A percentile compares a stretch with the other conserved stretches of the same genome.
Conservation (phyloP, 2,113 vertebrate genomes). For the Antigone vipio region DNA sequence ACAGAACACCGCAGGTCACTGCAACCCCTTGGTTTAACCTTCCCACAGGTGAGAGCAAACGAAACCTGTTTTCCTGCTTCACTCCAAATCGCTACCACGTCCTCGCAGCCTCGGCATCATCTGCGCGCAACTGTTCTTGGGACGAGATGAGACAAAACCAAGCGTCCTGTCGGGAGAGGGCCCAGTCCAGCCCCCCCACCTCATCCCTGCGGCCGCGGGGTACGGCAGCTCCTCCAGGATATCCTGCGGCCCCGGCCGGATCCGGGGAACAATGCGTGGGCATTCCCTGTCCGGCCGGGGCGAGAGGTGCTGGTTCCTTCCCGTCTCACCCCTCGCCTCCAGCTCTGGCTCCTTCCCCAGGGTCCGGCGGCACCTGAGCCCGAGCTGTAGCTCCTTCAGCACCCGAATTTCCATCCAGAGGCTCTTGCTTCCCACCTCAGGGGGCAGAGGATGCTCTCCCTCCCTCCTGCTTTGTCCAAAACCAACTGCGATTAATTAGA, state of each 20-base stretch:
- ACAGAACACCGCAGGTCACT: background rate
- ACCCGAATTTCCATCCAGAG: background rate
- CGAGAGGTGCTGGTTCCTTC: background rate
- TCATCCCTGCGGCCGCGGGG: background rate
- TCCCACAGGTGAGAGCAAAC: background rate
- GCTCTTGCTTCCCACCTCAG: background rate
- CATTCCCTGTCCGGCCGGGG: background rate
- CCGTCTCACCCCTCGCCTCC: fast-evolving
- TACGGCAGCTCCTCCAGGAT: background rate
- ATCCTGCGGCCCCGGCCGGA: background rate
- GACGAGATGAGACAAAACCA: background rate
- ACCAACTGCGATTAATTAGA: background rate
- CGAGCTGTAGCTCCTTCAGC: background rate
- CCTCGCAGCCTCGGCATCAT: fast-evolving
- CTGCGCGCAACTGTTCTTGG: fast-evolving
- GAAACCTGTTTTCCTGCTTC: background rate
- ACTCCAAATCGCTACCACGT: fast-evolving
- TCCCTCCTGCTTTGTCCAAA: background rate
- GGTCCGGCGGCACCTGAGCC: background rate
- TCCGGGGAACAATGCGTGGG: background rate
- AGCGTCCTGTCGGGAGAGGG: fast-evolving
- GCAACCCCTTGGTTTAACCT: background rate
- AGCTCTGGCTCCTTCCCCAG: background rate
- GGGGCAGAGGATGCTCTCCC: background rate
- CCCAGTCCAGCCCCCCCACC: background rate